phyloP scores from a whole-genome alignment of 2,888 invertebrate genomes.

The Lithophane leautieri region DNA sequence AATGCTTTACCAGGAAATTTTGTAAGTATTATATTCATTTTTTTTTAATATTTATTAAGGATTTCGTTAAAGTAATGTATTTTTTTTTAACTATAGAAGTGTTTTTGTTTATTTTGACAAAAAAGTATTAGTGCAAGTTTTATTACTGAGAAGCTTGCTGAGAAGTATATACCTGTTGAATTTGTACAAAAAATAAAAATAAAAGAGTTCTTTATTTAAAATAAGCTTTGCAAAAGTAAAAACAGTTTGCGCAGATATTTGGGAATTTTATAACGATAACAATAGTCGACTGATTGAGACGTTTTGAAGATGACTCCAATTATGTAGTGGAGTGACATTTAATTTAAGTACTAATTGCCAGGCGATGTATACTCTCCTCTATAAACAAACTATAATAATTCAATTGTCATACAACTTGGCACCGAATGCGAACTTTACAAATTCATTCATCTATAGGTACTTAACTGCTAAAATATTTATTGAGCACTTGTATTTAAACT shows the following conservation, averaged over 20 bases:
- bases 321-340: conserved; percentile 28
- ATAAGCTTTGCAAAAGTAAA: neutral
- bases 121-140: neutral
- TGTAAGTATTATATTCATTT: conserved; percentile 6
- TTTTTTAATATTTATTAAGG: neutral
- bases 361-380: conserved; percentile 33
- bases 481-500: conserved; percentile 15
- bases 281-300: conserved; percentile 23
- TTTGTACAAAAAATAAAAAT: neutral
- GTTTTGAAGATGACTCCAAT: conserved; percentile 35
- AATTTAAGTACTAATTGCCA: conserved; percentile 45
- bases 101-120: neutral
- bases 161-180: neutral
- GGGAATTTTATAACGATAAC: conserved; percentile 4
- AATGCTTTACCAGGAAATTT: conserved; percentile 16
- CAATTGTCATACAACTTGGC: conserved; percentile 54
- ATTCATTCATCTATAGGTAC: neutral
- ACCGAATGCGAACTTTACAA: conserved; percentile 5
- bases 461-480: conserved; percentile 9
- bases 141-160: neutral
- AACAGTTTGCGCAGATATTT: conserved; percentile 17
- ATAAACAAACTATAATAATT: conserved; percentile 51
- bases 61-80: neutral
- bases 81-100: neutral
- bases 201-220: neutral